Base-by-base conservation (phyloP, 1,140 invertebrate species). In the Oreohelix idahoensis region DNA sequence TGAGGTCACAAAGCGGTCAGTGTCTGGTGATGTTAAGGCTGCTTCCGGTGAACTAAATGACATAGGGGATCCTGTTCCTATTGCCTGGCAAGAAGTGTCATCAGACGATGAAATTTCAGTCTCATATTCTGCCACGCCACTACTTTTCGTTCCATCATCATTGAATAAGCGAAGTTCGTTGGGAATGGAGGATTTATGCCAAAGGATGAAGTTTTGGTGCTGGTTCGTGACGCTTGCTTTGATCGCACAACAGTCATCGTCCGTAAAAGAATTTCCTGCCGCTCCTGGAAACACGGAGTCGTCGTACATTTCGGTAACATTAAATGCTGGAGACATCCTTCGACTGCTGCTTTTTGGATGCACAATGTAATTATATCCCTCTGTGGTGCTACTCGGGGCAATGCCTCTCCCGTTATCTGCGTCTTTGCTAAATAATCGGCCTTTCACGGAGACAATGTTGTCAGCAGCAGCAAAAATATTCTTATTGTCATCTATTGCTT, bases 21-120 rank as follows among this genome's bases (percentile, higher is more conserved):
- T 74, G 32, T 74, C 71, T 45, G 80, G 71, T 26, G 70, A 74
- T 13, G 70, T 69, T 1, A 58, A n/a, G 0, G 51, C 71, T 13
- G 51, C 69, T 38, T 82, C 80, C 29, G 71, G 49, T 58, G 80
- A 82, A 35, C 80, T 58, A 29, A 82, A 82, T n/a, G 80, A 82
- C 80, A 82, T 82, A 32, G 42, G 42, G 1, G 80, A 82, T 32
- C 63, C 79, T 4, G 35, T 71, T 63, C 63, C 42, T 35, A 82
- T 35, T 4, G 71, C 49, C 49, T 58, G 45, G 51, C 70, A 58
- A 2, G 80, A 82, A 15, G 70, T 63, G 32, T 82, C 80, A 20
- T 75, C 45, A 4, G 71, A 82, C 26, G 71, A 74, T 49, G 71
- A 49, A 39, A 71, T 58, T 17, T 76, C 23, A n/a, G 10, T 45